A percentile compares a stretch with the other conserved stretches of the same genome.
Evolutionary conservation across 2,888 invertebrate species (phyloP).

Genomic region (Drosophila gaucha): DNA sequence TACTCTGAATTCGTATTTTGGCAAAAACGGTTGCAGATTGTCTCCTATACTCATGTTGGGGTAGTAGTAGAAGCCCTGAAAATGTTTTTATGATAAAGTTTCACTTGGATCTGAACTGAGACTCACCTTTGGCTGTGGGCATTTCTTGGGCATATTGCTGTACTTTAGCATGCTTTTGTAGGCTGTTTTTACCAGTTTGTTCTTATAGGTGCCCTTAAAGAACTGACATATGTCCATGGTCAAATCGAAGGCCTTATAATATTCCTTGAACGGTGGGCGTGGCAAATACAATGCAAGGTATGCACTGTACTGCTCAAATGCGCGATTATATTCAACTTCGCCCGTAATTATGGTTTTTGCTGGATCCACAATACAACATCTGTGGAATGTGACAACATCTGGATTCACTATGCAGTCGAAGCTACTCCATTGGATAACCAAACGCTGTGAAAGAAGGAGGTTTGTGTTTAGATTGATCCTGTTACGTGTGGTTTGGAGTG

Average conservation of each 20-base stretch:
- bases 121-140: conserved; percentile 41
- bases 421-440: conserved; percentile 16
- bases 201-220: conserved; percentile 23
- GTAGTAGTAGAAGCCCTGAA: background rate
- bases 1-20: background rate
- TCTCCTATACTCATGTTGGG: background rate
- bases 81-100: background rate
- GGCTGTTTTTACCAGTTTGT: conserved; percentile 4
- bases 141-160: conserved; percentile 46
- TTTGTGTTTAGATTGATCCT: background rate
- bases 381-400: conserved; percentile 4
- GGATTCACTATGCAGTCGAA: conserved; percentile 26
- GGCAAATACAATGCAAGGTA: conserved; percentile 13
- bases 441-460: background rate
- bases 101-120: too few relatives aligned
- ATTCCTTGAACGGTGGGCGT: conserved; percentile 20
- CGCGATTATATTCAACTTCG: conserved; percentile 24
- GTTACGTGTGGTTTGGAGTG: too few relatives aligned
- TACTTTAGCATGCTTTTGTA: conserved; percentile 14
- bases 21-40: background rate
- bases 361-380: conserved; percentile 17
- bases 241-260: conserved; percentile 16
- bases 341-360: conserved; percentile 7
- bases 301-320: conserved; percentile 1
- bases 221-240: conserved; percentile 45